phyloP scores from a whole-genome alignment of 2,797 vertebrate genomes.

The Dicrostonyx torquatus region DNA sequence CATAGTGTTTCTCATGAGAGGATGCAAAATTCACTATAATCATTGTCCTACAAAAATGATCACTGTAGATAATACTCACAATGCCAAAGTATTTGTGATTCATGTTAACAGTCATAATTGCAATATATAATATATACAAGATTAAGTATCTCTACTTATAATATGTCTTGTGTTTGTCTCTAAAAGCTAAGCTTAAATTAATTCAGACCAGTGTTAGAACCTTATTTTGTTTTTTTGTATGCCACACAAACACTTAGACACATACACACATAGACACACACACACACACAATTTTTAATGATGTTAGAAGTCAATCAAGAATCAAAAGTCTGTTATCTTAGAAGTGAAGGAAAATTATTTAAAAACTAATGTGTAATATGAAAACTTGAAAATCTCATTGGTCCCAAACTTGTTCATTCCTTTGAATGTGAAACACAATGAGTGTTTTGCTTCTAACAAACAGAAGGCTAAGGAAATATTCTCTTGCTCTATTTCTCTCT shows the following conservation, averaged over 20 bases:
- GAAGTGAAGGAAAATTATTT: neutral
- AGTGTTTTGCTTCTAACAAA: conserved; percentile 4
- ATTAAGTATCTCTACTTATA: neutral
- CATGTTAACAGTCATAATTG: neutral
- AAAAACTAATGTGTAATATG: neutral
- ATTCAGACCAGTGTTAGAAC: neutral
- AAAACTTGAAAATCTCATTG: neutral
- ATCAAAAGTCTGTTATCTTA: neutral
- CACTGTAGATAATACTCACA: neutral
- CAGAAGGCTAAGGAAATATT: neutral
- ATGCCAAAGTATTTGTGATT: neutral
- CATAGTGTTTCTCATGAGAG: neutral
- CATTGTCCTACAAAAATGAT: neutral
- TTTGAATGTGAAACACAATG: neutral
- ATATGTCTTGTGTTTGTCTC: neutral
- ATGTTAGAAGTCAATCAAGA: neutral
- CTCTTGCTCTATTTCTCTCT: neutral
- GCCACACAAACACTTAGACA: neutral
- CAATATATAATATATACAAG: neutral
- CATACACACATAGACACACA: neutral
- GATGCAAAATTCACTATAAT: neutral
- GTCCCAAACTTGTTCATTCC: neutral
- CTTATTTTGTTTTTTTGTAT: neutral
- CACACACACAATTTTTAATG: neutral
- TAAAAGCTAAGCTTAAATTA: neutral